Base-by-base conservation (phyloP, 2,888 invertebrate species). In the Dione vanillae region DNA sequence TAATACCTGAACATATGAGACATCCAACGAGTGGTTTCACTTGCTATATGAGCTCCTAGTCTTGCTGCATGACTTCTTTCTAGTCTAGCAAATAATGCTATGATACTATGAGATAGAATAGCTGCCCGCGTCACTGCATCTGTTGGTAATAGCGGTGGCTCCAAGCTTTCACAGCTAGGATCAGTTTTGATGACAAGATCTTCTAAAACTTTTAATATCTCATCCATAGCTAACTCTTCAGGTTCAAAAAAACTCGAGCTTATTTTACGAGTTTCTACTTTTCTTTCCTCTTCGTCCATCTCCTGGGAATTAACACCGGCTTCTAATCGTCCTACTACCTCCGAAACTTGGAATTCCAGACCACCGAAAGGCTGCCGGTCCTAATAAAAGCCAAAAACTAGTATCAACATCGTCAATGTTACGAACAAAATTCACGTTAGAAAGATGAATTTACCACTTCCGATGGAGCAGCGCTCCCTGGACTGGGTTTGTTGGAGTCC, bases 21-120 rank as follows among this genome's bases (percentile, higher is more conserved):
- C 80, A 98, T 93, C 98, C 98, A 98, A 77, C 97, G 92, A 6
- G 97, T 97, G 0, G 97, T 97, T 83, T 98, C 98, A 41, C 96
- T 96, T 0, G 97, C 96, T 77, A 98, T 95, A 79, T 97, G 96
- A 51, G 96, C 95, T 52, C 97, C 96, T 20, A 98, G 94, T 79
- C 96, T 95, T 69, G 97, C 95, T 67, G 98, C 94, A 85, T 97
- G 96, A 75, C 94, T 94, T 54, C 96, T 94, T 75, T 97, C 97
- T 75, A 98, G 87, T 66, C 97, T 96, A n/a, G 97, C 96, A 75
- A 97, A 95, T 83, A 97, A 96, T 0, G 98, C 98, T 6, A 97
- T 96, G 77, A 98, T 94, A 83, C 97, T 97, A 85, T 98, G 98
- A n/a, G 97, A 96, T 27, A 97, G 94, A 67, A 98, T 94, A 11